Evolutionary conservation across 2,797 vertebrate genomes (phyloP).

Genomic region (Atherinosoma microstoma): DNA sequence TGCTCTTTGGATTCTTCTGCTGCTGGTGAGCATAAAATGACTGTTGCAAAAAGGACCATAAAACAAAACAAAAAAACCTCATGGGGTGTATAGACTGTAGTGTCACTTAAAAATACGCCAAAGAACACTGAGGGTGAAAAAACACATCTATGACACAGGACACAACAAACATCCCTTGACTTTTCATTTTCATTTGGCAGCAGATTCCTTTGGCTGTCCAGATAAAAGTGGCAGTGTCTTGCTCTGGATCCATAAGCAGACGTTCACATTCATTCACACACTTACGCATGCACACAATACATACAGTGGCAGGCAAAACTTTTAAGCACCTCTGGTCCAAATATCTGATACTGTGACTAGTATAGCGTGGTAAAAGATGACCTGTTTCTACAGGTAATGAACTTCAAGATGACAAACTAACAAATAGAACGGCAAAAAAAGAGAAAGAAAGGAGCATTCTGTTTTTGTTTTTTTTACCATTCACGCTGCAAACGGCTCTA

Average conservation of each 20-base stretch:
- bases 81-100: constrained; percentile 19
- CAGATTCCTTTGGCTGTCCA: constrained; percentile 68
- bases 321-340: neutral
- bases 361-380: neutral
- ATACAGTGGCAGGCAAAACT: constrained; percentile 9
- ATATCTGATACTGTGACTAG: neutral
- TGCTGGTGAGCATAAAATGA: constrained; percentile 68
- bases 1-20: constrained; percentile 70
- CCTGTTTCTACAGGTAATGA: neutral
- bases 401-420: neutral
- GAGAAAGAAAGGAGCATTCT: neutral
- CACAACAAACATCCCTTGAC: constrained; percentile 44
- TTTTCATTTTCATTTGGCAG: constrained; percentile 58
- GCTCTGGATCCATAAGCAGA: constrained; percentile 51
- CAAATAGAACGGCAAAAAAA: neutral
- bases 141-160: constrained; percentile 56
- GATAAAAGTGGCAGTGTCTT: constrained; percentile 76
- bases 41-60: constrained; percentile 33
- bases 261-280: constrained; percentile 22
- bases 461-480: neutral
- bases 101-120: constrained; percentile 47
- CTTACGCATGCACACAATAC: constrained; percentile 9
- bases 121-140: constrained; percentile 59
- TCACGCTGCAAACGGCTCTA: neutral
- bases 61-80: neutral